Evolutionary conservation across 2,888 invertebrate genomes (phyloP), one percentile per base, ranked within the genome.

Genomic region (Litoditis marina): DNA sequence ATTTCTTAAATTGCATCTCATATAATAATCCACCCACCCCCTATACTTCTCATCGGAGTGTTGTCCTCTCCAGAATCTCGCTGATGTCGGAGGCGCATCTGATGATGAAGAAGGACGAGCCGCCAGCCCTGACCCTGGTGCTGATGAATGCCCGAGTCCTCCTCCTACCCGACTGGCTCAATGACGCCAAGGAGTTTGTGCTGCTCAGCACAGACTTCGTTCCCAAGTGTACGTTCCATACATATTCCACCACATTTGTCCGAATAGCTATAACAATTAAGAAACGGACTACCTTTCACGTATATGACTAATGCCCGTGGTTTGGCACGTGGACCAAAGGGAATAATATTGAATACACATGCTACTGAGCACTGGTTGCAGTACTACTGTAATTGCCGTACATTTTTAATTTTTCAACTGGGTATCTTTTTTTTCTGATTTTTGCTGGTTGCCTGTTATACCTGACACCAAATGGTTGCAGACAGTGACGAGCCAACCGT

Each of bases 11-110:
- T n/a, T n/a, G n/a, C n/a, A n/a, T n/a, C n/a, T n/a, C 13, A 36
- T 11, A n/a, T 16, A 36, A 36, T 36, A 36, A 36, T 36, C 13
- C n/a, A n/a, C n/a, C n/a, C n/a, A n/a, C n/a, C n/a, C 27, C 25
- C 13, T 19, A 16, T 47, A 11, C 19, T n/a, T 25, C 22, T 50
- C 4, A 53, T 6, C 89, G 89, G 19, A 93, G 94, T 85, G 90
- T 92, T 67, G n/a, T n/a, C n/a, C n/a, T n/a, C n/a, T 95, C 94
- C 84, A 89, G 89, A 56, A 90, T n/a, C 13, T 22, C 51, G 2
- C 60, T 78, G 49, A 72, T 74, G 71, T 64, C 62, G 6, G 81
- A 82, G 57, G 72, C 77, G 25, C 80, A 82, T 63, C 72, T 82
- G 19, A 74, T 79, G 74, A 72, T 81, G 68, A 69, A 65, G 25